These are phyloP conservation scores for Clarias magur DNA, from an alignment of 2,113 vertebrate genomes.

Conservation along the genomic window DNA sequence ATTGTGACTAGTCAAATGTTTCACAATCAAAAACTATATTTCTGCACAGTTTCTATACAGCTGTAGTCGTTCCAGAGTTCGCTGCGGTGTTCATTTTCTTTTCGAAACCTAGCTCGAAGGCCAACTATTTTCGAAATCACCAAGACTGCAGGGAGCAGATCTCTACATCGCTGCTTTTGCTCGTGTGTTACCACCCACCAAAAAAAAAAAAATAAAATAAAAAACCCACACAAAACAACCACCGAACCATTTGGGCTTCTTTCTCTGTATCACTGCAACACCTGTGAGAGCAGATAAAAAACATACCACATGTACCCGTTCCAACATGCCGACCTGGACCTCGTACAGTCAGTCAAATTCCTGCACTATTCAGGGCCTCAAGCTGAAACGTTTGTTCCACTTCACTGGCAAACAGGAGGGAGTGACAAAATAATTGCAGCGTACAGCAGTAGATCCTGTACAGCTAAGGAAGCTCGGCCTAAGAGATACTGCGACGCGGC, in stretches of 20 bases:
- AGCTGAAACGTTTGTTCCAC: constrained; percentile 49
- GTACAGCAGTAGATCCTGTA: constrained; percentile 17
- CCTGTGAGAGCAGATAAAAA: constrained; percentile 46
- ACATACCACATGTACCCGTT: constrained; percentile 42
- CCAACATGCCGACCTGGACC: constrained; percentile 51
- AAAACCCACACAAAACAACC: too few species aligned
- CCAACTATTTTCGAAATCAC: constrained; percentile 36
- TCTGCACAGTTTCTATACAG: neutral
- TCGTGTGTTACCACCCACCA: constrained; percentile 15
- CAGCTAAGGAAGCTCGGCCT: constrained; percentile 31
- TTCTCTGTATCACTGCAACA: constrained; percentile 22
- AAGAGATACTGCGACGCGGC: neutral
- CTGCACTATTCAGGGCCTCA: constrained; percentile 42
- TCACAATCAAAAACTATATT: neutral
- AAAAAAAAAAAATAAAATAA: constrained; percentile 3
- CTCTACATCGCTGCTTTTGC: neutral
- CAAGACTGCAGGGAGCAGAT: constrained; percentile 19
- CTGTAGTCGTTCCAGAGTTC: neutral
- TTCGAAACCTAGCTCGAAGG: constrained; percentile 1
- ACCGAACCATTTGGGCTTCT: constrained; percentile 31
- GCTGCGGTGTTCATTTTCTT: neutral
- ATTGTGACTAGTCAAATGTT: neutral
- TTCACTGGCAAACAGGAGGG: constrained; percentile 39
- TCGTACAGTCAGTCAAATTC: constrained; percentile 47
- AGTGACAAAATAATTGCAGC: constrained; percentile 49